Base-by-base conservation (phyloP, 2,797 vertebrate genomes). In the Bucorvus abyssinicus region DNA sequence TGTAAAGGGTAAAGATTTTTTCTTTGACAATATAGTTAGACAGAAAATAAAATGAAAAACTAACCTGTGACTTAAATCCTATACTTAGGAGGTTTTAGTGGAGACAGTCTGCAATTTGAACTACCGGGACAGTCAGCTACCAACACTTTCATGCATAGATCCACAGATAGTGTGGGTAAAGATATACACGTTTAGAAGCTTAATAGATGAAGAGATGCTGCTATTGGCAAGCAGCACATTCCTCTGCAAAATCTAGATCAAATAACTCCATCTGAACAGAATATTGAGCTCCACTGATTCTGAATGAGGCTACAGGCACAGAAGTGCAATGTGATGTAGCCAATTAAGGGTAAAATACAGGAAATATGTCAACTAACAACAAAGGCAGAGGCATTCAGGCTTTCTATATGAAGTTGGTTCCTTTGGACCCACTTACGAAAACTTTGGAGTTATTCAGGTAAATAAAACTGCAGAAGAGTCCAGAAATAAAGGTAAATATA, bases 291-390 rank as follows among this genome's bases (percentile, higher is more conserved):
- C 79, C 53, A 36, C 82, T 59, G 84, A 70, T 91, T 90, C 90
- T 45, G 79, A 89, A 88, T 67, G 86, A 91, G 76, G 85, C 78
- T 68, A 40, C 64, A 70, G 95, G 67, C 95, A 87, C 1, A 5
- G 92, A 96, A 94, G 94, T 64, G 84, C 74, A 87, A 95, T 93
- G 87, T 89, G 91, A 96, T 92, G 88, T 4, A 77, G 93, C 44
- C 96, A 96, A 95, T 97, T 97, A 97, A 92, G 88, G 91, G 70
- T 82, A 84, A 91, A 89, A 89, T 55, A 94, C 73, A 89, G 91
- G 89, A 84, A 95, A 93, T 76, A 84, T 86, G 92, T 88, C 92
- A 93, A 80, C 87, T 30, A 78, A 78, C 73, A 93, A 90, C 86
- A 90, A 83, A 96, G 84, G 86, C 78, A 93, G 78, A 87, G 73